Evolutionary conservation across 2,797 vertebrate genomes (phyloP), one percentile per base, ranked within the genome.

Genomic region (Novumbra hubbsi): DNA sequence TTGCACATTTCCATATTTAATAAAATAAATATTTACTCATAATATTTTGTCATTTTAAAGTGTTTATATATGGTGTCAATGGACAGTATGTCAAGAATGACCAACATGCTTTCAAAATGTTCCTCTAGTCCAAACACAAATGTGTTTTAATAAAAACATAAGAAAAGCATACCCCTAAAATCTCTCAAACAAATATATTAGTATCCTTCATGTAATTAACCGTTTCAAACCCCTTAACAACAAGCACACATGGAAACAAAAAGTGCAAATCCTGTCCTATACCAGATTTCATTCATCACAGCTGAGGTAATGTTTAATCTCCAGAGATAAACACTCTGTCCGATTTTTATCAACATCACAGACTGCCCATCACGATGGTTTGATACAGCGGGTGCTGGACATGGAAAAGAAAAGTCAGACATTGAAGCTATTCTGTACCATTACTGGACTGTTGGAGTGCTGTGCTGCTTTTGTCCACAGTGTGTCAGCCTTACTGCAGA

Each of bases 201-300:
- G 38, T 60, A 12, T 45, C 63, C n/a, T 49, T 49, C 64, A 16
- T 72, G 45, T 74, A 76, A 74, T 15, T 28, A 66, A 27, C 11
- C 14, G 21, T 8, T 15, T 5, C 8, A 32, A 30, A 55, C 5
- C 28, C 28, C 17, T 41, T 63, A 32, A 73, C 71, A 76, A 71
- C 28, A 72, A 21, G 32, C 57, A 30, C n/a, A 38, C 41, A 32
- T n/a, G 32, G 30, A 30, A 34, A 60, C 28, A 32, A 57, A 48
- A 16, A 45, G 55, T 48, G 70, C 52, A 71, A 45, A 60, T 38
- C 3, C 34, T n/a, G n/a, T 38, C 34, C 34, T 32, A 15, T 9
- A 60, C 55, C 70, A 71, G 70, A 27, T 73, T 30, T 73, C 49
- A 68, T 79, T 76, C n/a, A 49, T 74, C 65, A 80, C 21, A 19